Base-by-base conservation (phyloP, 2,888 invertebrate species). In the Ceraclea dissimilis region DNA sequence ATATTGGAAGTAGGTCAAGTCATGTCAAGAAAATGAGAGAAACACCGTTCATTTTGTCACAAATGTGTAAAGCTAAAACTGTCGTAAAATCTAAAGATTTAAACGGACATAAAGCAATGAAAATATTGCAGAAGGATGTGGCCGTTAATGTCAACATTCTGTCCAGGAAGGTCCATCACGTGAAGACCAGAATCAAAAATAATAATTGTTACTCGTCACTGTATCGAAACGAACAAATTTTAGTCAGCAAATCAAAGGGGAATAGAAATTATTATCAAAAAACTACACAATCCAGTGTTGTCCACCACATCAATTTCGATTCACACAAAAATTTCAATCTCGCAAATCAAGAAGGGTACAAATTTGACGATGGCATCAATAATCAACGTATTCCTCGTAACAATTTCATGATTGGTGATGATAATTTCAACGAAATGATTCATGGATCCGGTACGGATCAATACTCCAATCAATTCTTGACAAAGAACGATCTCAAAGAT, bases 1-100 rank as follows among this genome's bases (percentile, higher is more conserved):
- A n/a, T 34, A 1, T 18, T 47, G 20, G 18, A 5, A 6, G 5
- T 6, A 21, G 22, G 2, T 16, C 21, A 39, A 43, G 49, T 26
- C 4, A 26, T 26, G 26, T 10, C 10, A 26, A 26, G 26, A 26
- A 50, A 17, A 46, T 50, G 22, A 39, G 54, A 13, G 54, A 54
- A 44, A 54, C 54, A 31, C 54, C 54, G 11, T 16, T 54, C 1
- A 16, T 49, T 46, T 44, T 18, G 43, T 54, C 54, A 2, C 54
- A 54, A 46, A 13, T 54, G 13, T 2, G 20, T 18, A 46, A 39
- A 8, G 39, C 39, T n/a, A 47, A 20, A 47, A 20, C 47, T 13
- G 8, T 47, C 5, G 4, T 6, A 2, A 47, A 47, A 18, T 47
- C 47, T 47, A 47, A 47, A 11, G 16, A 16, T n/a, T 39, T 39